These are phyloP conservation scores for Notamacropus eugenii DNA, from an alignment of 2,797 vertebrate genomes.

Conservation along the genomic window DNA sequence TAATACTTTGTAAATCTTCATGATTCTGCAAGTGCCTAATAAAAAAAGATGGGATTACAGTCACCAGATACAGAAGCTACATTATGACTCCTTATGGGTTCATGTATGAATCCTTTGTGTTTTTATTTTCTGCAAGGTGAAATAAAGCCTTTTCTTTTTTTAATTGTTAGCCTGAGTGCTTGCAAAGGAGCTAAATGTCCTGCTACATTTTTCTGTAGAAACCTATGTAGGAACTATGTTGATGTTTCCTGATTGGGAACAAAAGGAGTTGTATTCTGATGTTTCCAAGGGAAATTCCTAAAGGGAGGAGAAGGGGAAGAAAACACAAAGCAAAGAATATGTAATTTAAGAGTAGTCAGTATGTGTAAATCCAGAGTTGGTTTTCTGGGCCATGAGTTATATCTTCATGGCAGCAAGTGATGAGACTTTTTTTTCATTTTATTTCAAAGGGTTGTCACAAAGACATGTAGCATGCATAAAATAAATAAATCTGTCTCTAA, in stretches of 20 bases:
- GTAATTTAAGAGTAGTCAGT: neutral
- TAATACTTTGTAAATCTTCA: neutral
- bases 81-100: neutral
- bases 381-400: neutral
- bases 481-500: neutral
- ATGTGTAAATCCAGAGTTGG: neutral
- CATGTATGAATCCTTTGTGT: neutral
- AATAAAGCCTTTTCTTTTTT: neutral
- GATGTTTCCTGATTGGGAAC: neutral
- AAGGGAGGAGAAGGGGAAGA: neutral
- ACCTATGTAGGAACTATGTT: neutral
- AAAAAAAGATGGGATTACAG: neutral
- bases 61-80: neutral
- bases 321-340: neutral
- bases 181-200: neutral
- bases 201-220: neutral
- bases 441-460: neutral
- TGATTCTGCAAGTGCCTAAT: neutral
- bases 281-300: neutral
- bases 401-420: neutral
- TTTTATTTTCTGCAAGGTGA: neutral
- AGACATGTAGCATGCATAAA: neutral
- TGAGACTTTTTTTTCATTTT: neutral
- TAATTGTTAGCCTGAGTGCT: neutral
- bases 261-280: neutral